Evolutionary conservation across 2,113 vertebrate species (phyloP).

Genomic region (Perca fluviatilis): DNA sequence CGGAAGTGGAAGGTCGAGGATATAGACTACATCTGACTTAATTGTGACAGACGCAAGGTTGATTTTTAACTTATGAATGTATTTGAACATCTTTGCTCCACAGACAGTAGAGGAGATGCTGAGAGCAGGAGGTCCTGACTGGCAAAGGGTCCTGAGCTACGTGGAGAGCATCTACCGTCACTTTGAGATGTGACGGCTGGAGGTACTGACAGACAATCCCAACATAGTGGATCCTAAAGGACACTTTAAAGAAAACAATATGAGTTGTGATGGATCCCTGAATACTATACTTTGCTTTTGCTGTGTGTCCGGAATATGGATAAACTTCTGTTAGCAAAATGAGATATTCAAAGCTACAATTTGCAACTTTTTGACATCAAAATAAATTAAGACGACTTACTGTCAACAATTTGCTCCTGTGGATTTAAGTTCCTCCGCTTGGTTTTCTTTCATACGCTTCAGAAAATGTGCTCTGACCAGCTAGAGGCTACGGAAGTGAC

Average conservation of each 20-base stretch:
- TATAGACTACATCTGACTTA: too few species aligned
- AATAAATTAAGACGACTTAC: background rate
- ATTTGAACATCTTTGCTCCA: constrained; percentile 9
- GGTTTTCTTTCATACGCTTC: background rate
- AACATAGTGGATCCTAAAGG: background rate
- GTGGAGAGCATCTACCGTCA: constrained; percentile 87
- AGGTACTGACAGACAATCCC: constrained; percentile 23
- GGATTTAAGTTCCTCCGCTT: background rate
- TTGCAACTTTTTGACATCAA: background rate
- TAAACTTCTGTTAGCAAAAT: background rate
- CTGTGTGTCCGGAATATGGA: constrained; percentile 1
- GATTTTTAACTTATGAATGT: background rate
- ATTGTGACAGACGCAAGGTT: background rate
- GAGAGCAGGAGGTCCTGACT: constrained; percentile 84
- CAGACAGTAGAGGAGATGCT: constrained; percentile 87
- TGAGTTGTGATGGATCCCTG: background rate
- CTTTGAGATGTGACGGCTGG: constrained; percentile 84
- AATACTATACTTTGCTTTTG: background rate
- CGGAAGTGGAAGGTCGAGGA: too few species aligned
- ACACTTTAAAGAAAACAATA: background rate
- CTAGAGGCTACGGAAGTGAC: background rate
- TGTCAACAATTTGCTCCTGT: background rate
- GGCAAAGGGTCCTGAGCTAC: constrained; percentile 87
- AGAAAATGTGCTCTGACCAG: constrained; percentile 6
- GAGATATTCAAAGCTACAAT: constrained; percentile 6